A percentile compares a stretch with the other conserved stretches of the same genome.
phyloP scores from a whole-genome alignment of 2,113 vertebrate species.

The Nyctibius bracteatus region DNA sequence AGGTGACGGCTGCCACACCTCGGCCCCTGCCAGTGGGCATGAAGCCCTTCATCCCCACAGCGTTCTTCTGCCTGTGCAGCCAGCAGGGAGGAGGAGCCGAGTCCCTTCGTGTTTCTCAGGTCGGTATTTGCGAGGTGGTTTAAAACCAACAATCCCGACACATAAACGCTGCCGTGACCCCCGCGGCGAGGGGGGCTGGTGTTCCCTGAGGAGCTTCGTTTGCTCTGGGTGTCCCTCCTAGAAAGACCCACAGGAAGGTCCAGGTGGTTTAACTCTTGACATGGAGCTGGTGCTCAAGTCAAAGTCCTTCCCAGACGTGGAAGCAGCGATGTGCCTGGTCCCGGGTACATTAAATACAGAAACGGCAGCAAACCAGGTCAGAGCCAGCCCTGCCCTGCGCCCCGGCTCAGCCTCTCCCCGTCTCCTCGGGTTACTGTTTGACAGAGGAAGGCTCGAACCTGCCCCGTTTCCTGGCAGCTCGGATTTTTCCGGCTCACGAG shows the following conservation, averaged over 20 bases:
- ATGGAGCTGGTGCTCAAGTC: not conserved
- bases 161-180: accelerated
- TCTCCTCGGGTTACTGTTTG: not conserved
- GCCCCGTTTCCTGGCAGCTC: not conserved
- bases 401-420: not conserved
- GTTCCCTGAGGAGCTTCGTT: not conserved
- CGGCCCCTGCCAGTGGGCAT: too few relatives aligned
- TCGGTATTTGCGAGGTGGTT: not conserved
- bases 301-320: not conserved
- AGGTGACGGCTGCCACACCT: not conserved
- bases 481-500: not conserved
- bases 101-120: not conserved
- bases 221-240: not conserved
- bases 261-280: not conserved
- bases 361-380: not conserved
- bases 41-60: not conserved
- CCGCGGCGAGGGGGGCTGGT: not conserved
- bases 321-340: accelerated
- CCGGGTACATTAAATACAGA: not conserved
- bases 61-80: not conserved
- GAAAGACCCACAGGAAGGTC: not conserved
- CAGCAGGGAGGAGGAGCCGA: not conserved
- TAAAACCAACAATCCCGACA: not conserved
- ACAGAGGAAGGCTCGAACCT: not conserved
- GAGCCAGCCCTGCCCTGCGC: too few relatives aligned